These are phyloP conservation scores for Gadus macrocephalus DNA, from an alignment of 2,113 vertebrate species.

Conservation along the genomic window DNA sequence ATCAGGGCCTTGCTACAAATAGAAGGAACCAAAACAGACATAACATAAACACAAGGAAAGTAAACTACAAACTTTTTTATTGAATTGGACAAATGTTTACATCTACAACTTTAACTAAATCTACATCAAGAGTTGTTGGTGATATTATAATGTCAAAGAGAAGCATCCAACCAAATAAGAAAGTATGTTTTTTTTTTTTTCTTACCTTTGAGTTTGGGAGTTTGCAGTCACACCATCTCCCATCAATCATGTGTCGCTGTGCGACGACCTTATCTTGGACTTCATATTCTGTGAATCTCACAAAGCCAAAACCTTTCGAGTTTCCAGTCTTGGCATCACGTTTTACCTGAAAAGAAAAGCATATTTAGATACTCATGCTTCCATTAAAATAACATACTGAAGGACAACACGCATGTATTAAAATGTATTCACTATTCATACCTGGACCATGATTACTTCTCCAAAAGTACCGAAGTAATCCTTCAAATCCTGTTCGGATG, in stretches of 20 bases:
- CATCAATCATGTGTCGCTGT: conserved; percentile 98
- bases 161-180: conserved; percentile 24
- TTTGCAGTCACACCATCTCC: conserved; percentile 98
- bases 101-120: neutral
- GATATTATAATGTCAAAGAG: no score
- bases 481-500: conserved; percentile 93
- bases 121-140: conserved; percentile 4
- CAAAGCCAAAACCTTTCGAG: conserved; percentile 98
- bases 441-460: conserved; percentile 99
- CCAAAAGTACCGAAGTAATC: conserved; percentile 98
- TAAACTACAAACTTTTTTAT: neutral
- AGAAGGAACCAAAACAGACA: no score
- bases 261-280: conserved; percentile 96
- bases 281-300: conserved; percentile 95
- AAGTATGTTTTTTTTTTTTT: no score
- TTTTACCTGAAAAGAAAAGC: conserved; percentile 79
- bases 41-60: no score
- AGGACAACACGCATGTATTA: neutral
- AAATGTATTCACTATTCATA: conserved; percentile 45
- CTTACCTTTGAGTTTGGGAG: conserved; percentile 97
- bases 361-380: neutral
- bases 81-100: no score
- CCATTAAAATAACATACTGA: no score
- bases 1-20: conserved; percentile 85
- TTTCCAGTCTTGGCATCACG: conserved; percentile 95